Evolutionary conservation across 2,113 vertebrate genomes (phyloP).

Genomic region (Chionodraco myersi): DNA sequence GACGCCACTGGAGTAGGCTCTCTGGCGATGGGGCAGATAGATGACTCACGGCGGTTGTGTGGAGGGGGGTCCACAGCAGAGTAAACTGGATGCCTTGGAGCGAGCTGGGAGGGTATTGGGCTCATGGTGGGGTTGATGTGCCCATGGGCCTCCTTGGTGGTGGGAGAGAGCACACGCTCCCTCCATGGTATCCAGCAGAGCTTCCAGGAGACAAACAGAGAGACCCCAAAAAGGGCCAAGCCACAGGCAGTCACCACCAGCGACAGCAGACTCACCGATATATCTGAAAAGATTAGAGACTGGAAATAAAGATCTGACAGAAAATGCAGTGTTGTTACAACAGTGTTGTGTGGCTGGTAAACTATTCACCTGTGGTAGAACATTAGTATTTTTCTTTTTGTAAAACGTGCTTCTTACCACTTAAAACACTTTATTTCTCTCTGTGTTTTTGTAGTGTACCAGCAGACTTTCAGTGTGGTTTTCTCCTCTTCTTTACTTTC

Average conservation of each 20-base stretch:
- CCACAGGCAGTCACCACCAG: conserved; percentile 97
- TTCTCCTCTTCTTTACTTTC: conserved; percentile 22
- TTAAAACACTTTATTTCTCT: not conserved
- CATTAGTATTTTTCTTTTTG: not conserved
- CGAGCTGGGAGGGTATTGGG: conserved; percentile 61
- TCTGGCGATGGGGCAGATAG: conserved; percentile 74
- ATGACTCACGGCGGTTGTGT: conserved; percentile 90
- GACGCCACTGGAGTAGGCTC: conserved; percentile 82
- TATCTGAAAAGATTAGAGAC: conserved; percentile 83
- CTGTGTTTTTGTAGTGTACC: not conserved
- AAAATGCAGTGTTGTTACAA: not conserved
- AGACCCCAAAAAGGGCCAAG: conserved; percentile 96
- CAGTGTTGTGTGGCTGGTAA: no score
- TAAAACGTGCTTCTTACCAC: no score
- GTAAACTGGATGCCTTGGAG: conserved; percentile 88
- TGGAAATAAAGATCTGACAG: not conserved
- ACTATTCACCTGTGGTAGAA: not conserved
- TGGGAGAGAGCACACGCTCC: conserved; percentile 89
- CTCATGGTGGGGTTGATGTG: conserved; percentile 85
- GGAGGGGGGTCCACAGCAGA: conserved; percentile 89
- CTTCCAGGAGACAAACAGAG: conserved; percentile 99
- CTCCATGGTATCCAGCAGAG: conserved; percentile 99
- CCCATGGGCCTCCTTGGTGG: conserved; percentile 87
- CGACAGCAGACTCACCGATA: conserved; percentile 96
- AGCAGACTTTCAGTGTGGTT: not conserved